These are phyloP conservation scores for Meloidogyne exigua DNA, from an alignment of 1,140 invertebrate species.

Conservation along the genomic window DNA sequence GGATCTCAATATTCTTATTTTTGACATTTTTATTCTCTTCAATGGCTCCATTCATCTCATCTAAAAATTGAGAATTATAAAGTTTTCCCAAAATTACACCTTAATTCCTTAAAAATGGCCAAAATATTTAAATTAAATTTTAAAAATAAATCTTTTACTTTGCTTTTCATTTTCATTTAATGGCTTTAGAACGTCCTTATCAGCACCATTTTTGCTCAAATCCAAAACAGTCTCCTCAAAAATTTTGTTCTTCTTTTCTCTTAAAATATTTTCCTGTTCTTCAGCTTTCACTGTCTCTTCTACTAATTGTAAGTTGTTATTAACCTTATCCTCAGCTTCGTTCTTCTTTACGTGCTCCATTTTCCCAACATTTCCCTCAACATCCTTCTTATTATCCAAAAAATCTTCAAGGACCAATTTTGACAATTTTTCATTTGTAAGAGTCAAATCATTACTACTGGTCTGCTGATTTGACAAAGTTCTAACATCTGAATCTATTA, in stretches of 20 bases:
- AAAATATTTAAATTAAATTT: too few relatives aligned
- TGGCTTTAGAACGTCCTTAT: background rate
- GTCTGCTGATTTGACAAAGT: background rate
- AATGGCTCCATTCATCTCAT: background rate
- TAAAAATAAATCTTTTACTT: background rate
- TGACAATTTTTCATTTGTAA: background rate
- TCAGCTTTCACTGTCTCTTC: background rate
- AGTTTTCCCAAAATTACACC: background rate
- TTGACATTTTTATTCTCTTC: background rate
- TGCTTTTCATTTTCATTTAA: background rate
- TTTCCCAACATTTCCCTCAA: background rate
- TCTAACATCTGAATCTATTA: background rate
- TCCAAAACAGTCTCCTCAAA: background rate
- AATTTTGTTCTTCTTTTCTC: background rate
- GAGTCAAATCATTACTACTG: background rate
- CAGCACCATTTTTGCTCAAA: background rate
- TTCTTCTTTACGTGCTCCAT: background rate
- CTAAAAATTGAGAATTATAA: background rate
- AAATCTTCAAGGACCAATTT: background rate
- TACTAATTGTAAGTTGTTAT: too few relatives aligned
- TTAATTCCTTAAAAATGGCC: background rate
- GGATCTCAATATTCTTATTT: too few relatives aligned
- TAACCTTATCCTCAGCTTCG: background rate
- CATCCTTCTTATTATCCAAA: background rate
- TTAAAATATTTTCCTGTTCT: background rate